phyloP scores from a whole-genome alignment of 2,113 vertebrate species.

The Trachemys scripta region DNA sequence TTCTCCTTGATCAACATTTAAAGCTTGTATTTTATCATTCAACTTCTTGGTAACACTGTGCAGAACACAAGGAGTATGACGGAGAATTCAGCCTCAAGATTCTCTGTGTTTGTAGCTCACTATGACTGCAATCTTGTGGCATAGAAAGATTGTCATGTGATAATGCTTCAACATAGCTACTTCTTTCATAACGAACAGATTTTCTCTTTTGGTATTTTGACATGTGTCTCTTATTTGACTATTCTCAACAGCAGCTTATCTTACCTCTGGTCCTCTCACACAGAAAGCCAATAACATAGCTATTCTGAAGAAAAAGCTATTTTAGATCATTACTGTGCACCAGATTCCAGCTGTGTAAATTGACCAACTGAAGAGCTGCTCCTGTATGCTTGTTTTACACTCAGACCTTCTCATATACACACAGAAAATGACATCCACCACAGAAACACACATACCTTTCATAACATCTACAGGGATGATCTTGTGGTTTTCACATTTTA shows the following conservation, averaged over 20 bases:
- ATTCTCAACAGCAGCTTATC: fast-evolving
- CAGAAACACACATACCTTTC: not conserved
- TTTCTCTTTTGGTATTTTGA: fast-evolving
- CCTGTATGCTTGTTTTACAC: fast-evolving
- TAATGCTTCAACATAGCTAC: not conserved
- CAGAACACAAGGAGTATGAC: not conserved
- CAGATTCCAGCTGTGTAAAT: fast-evolving
- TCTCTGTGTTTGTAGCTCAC: not conserved
- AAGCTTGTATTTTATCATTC: not conserved
- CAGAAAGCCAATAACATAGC: fast-evolving
- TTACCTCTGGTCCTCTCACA: not conserved
- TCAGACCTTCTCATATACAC: fast-evolving
- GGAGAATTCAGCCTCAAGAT: not conserved
- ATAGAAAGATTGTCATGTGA: not conserved
- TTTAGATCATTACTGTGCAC: fast-evolving
- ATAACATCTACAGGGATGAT: not conserved
- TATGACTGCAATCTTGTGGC: fast-evolving
- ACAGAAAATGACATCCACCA: not conserved
- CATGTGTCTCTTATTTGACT: fast-evolving
- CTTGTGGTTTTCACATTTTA: not conserved
- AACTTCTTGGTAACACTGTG: conserved; percentile 18
- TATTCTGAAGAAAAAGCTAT: fast-evolving
- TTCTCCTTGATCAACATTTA: not conserved
- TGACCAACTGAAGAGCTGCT: fast-evolving
- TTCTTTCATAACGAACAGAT: fast-evolving